phyloP scores from a whole-genome alignment of 1,140 invertebrate species.

The Branchinecta lindahli region DNA sequence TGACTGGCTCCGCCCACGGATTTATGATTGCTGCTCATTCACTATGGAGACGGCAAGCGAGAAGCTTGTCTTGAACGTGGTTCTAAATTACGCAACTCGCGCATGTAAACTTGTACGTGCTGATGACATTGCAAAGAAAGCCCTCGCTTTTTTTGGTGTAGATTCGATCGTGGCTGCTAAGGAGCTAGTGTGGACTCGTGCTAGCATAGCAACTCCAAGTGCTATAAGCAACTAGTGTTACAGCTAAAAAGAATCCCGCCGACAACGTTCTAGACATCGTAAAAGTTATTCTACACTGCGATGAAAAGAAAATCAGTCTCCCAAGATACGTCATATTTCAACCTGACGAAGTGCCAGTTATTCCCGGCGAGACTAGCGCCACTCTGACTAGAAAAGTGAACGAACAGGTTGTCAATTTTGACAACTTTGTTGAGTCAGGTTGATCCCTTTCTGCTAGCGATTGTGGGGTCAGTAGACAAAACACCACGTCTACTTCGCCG shows the following conservation, averaged over 20 bases:
- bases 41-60: background rate
- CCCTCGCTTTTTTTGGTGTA: slow-evolving; percentile 8
- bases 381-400: slow-evolving; percentile 6
- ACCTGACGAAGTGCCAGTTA: background rate
- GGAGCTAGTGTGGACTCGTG: slow-evolving; percentile 4
- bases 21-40: no score
- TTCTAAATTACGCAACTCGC: slow-evolving; percentile 5
- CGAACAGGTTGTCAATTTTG: slow-evolving; percentile 1
- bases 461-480: background rate
- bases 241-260: background rate
- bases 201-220: background rate
- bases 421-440: slow-evolving; percentile 8
- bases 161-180: slow-evolving; percentile 1
- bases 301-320: slow-evolving; percentile 9
- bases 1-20: no score
- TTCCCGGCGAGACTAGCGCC: slow-evolving; percentile 2
- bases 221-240: no score
- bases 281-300: background rate
- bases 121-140: slow-evolving; percentile 1
- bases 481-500: background rate
- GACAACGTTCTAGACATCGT: slow-evolving; percentile 1
- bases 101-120: background rate
- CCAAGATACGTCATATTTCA: slow-evolving; percentile 1
- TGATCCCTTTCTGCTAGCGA: background rate
- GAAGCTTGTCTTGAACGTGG: background rate